Evolutionary conservation across 2,888 invertebrate species (phyloP), one percentile per base, ranked within the genome.

Genomic region (Ferdinandea cuprea): DNA sequence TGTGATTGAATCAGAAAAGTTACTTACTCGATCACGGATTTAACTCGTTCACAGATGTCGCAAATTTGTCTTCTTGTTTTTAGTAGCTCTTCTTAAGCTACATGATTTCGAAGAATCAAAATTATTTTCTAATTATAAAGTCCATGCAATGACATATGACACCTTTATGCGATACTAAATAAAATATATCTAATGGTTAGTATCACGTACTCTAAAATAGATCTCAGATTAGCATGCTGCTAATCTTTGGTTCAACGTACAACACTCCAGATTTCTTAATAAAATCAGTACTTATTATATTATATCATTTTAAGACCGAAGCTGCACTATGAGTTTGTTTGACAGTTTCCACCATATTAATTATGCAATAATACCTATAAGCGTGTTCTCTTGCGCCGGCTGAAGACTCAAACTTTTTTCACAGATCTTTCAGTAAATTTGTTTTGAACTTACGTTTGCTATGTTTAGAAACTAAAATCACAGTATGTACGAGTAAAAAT

Each of bases 241-340:
- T 78, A 65, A 72, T 78, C 50, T 71, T 1, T 13, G 32, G 78
- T 78, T 78, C 78, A 78, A 72, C 52, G 78, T 3, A 30, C 66
- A 19, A 42, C 13, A 21, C 40, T 5, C 17, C n/a, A 28, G 37
- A 40, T 28, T 50, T 19, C 4, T 59, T 52, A 71, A 71, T 71
- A 61, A 52, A 61, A 42, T 30, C 59, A 50, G 61, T 32, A 44
- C n/a, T 35, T 50, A 19, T 35, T 48, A 30, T 59, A 25, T 28
- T 50, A 59, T 48, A 9, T 61, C 19, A 15, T 40, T 35, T 71
- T 32, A 30, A 52, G 59, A 52, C 30, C 11, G 21, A 11, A 21
- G 9, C 44, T 2, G 35, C 9, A 9, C 35, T 44, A 11, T 44
- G 19, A 4, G 19, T 6, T 19, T 17, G 44, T 11, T 19, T 44